Evolutionary conservation across 2,113 vertebrate species (phyloP).

Genomic region (Potamarius usumacintae): DNA sequence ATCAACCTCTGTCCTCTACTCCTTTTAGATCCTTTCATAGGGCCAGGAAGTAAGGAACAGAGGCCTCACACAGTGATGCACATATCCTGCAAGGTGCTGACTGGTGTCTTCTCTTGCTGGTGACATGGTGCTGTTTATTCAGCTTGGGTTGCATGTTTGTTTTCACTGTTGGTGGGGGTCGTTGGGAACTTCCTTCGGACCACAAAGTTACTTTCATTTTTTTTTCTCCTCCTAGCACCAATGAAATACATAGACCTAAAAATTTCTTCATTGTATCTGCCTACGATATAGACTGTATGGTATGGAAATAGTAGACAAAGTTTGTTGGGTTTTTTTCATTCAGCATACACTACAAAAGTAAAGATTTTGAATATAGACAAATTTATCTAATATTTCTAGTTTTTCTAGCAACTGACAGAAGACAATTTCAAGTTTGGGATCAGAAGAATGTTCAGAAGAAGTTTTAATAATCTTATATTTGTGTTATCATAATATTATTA

Average conservation of each 20-base stretch:
- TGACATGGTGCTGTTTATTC: slow-evolving; percentile 36
- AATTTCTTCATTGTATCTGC: background rate
- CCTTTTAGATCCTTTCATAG: slow-evolving; percentile 13
- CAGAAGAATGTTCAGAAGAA: background rate
- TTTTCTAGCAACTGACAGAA: background rate
- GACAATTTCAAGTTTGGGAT: background rate
- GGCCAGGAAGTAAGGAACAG: slow-evolving; percentile 21
- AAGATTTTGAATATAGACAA: background rate
- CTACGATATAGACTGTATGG: background rate
- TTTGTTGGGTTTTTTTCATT: background rate
- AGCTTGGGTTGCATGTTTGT: slow-evolving; percentile 41
- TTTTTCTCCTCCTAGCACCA: background rate
- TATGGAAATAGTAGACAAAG: background rate
- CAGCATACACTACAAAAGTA: background rate
- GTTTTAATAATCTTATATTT: background rate
- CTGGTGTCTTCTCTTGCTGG: slow-evolving; percentile 25
- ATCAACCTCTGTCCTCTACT: background rate
- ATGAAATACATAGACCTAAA: background rate
- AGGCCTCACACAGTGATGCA: slow-evolving; percentile 3
- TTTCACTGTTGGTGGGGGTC: slow-evolving; percentile 22
- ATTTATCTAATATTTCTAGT: background rate
- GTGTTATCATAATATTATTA: background rate
- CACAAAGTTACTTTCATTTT: slow-evolving; percentile 6
- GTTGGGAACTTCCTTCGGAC: slow-evolving; percentile 1
- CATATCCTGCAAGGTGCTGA: slow-evolving; percentile 33